Evolutionary conservation across 2,113 vertebrate genomes (phyloP), one percentile per base, ranked within the genome.

Genomic region (Tor tambroides): DNA sequence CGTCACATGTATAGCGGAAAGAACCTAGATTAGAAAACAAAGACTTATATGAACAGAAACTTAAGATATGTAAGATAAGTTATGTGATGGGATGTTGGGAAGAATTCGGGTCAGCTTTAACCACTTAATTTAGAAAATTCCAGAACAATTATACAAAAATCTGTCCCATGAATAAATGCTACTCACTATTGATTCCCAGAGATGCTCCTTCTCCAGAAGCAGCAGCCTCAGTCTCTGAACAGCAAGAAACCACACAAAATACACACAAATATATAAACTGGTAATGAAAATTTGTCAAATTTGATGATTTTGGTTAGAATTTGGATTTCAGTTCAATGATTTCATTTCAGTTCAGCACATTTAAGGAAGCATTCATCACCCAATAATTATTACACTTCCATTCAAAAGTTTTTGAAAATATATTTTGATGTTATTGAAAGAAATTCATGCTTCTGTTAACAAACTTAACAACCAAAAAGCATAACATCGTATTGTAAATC

Each of bases 1-100:
- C 98, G 93, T 99, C 98, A 93, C 98, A 99, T 0, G 98, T 98
- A 93, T 99, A 99, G 94, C 98, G 97, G 95, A 99, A 99, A 91
- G 95, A 93, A 89, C 94, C 95, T 95, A 85, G 17, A 80, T 63
- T 14, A 9, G 28, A 21, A 76, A 49, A 86, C 30, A 54, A 6
- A 88, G 4, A 59, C 30, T n/a, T 59, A 10, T 10, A 9, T 63
- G 23, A 35, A 9, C 32, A 80, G 10, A 23, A 19, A 65, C 17
- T 12, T 84, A 15, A 41, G 2, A 59, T n/a, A 41, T n/a, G 3
- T n/a, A n/a, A n/a, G n/a, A n/a, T n/a, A n/a, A n/a, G 26, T 38
- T 71, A 38, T n/a, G 69, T 72, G 21, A 77, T 6, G 17, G 10
- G 8, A 72, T 38, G 30, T 28, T 72, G 5, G 19, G 6, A 14